phyloP scores from a whole-genome alignment of 2,113 vertebrate genomes.

The Apistogramma diplotaenia region DNA sequence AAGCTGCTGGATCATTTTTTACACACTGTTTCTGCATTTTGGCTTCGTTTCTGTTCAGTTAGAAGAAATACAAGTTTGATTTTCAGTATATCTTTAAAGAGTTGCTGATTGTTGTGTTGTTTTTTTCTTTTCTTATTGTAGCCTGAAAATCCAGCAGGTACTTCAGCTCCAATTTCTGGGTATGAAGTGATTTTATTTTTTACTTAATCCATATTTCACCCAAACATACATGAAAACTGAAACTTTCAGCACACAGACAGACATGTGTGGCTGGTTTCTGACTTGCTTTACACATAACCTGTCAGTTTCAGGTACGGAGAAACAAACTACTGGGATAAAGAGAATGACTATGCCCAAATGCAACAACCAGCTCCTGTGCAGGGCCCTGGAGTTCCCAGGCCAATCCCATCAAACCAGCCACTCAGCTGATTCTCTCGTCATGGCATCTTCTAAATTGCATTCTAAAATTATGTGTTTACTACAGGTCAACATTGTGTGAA shows the following conservation, averaged over 20 bases:
- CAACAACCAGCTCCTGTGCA: slow-evolving; percentile 30
- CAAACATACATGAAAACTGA: not conserved
- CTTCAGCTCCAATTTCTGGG: slow-evolving; percentile 31
- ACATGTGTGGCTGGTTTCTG: not conserved
- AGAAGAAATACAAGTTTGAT: not conserved
- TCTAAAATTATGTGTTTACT: not conserved
- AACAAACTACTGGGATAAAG: slow-evolving; percentile 43
- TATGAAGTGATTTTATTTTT: slow-evolving; percentile 16
- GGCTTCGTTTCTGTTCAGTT: not conserved
- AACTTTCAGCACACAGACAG: not conserved
- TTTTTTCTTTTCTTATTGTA: slow-evolving; percentile 13
- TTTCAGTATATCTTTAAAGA: not conserved
- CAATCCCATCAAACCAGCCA: slow-evolving; percentile 44
- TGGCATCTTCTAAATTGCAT: not conserved
- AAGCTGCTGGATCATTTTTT: not conserved
- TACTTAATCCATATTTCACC: not conserved
- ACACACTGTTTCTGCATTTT: not conserved
- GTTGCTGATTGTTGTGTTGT: not conserved
- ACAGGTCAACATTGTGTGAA: not conserved
- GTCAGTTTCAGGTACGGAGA: slow-evolving; percentile 63
- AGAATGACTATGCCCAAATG: not conserved
- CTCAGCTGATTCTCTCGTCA: not conserved
- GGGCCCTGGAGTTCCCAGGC: slow-evolving; percentile 74
- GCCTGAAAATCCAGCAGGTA: slow-evolving; percentile 18
- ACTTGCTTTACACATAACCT: not conserved